phyloP scores from a whole-genome alignment of 2,888 invertebrate species.

The Xestobium rufovillosum region DNA sequence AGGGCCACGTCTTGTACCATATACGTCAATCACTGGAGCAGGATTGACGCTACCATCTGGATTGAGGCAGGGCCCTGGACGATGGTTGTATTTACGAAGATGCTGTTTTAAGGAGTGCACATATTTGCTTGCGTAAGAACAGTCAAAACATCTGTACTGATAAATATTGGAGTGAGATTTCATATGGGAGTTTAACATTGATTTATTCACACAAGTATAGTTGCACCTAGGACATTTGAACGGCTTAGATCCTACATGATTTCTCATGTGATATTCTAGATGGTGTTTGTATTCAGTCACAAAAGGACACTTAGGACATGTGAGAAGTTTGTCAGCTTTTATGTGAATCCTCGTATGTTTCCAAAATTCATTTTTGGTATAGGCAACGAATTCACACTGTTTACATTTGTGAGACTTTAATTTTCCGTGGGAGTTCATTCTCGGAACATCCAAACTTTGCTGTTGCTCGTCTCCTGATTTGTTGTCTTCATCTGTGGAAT shows the following conservation, averaged over 20 bases:
- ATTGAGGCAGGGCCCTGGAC: conserved; percentile 83
- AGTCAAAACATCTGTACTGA: conserved; percentile 88
- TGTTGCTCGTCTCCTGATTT: conserved; percentile 44
- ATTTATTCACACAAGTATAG: conserved; percentile 94
- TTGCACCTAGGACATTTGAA: conserved; percentile 86
- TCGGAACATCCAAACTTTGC: conserved; percentile 52
- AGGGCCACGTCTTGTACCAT: conserved; percentile 83
- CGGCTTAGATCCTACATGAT: conserved; percentile 92
- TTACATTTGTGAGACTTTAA: conserved; percentile 89
- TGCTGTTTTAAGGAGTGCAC: conserved; percentile 96
- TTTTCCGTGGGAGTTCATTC: conserved; percentile 73
- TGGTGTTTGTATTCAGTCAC: conserved; percentile 99
- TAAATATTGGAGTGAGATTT: conserved; percentile 92
- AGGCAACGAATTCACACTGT: conserved; percentile 77
- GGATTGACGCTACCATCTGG: conserved; percentile 85
- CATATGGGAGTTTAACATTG: conserved; percentile 97
- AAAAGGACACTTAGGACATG: conserved; percentile 90
- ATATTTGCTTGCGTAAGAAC: conserved; percentile 95
- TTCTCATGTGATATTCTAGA: conserved; percentile 91
- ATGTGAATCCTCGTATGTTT: conserved; percentile 86
- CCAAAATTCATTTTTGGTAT: conserved; percentile 91
- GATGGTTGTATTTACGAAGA: conserved; percentile 84
- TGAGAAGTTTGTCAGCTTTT: conserved; percentile 83
- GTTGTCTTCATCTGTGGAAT: conserved; percentile 44
- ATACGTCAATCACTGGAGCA: conserved; percentile 80